Evolutionary conservation across 35 echinoderm and acorn worm genomes (phyloP).

Genomic region (Apostichopus californicus): DNA sequence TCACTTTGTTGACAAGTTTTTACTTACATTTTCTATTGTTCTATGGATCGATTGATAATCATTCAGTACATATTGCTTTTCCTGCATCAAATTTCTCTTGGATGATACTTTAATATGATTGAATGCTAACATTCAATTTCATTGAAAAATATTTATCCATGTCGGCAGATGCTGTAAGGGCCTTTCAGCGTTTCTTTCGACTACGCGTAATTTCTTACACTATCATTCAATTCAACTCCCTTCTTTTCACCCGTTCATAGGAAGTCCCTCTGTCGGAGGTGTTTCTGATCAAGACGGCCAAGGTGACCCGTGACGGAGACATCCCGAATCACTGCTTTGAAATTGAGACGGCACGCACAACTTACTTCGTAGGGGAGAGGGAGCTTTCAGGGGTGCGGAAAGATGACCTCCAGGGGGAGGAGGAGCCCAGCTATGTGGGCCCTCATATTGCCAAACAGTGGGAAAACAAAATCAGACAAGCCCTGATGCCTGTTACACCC

Average conservation of each 20-base stretch:
- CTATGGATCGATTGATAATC: too few relatives aligned
- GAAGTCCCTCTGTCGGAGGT: conserved; percentile 98
- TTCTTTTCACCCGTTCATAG: conserved; percentile 12
- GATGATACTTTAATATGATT: too few relatives aligned
- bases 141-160: too few relatives aligned
- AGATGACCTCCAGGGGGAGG: conserved; percentile 61
- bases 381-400: conserved; percentile 48
- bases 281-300: conserved; percentile 70
- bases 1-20: too few relatives aligned
- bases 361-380: conserved; percentile 89
- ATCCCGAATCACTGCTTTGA: conserved; percentile 88
- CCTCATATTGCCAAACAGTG: conserved; percentile 75
- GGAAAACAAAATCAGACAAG: conserved; percentile 91
- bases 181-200: too few relatives aligned
- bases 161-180: too few relatives aligned
- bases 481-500: conserved; percentile 95
- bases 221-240: neutral
- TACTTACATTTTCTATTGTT: too few relatives aligned
- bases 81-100: too few relatives aligned
- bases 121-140: too few relatives aligned
- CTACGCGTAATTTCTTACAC: too few relatives aligned
- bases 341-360: conserved; percentile 81
- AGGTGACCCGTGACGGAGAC: conserved; percentile 60
- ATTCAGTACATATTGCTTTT: too few relatives aligned
- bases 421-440: conserved; percentile 77